Percentiles rank a stretch among this genome's conserved stretches.
phyloP scores from a whole-genome alignment of 2,888 invertebrate genomes.

The Cephus nigrinus region DNA sequence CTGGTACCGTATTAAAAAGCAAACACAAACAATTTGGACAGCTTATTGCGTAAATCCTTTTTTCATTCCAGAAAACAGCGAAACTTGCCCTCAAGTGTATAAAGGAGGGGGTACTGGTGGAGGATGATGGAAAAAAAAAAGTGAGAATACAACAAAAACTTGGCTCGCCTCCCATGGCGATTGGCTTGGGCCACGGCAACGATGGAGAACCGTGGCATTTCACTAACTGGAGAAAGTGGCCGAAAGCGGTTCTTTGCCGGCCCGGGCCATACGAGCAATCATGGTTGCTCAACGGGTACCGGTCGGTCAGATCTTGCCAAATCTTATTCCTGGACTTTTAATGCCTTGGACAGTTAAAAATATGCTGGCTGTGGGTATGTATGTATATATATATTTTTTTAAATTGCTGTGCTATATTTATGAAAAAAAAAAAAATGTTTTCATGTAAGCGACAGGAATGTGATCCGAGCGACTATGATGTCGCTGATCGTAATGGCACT shows the following conservation, averaged over 20 bases:
- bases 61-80: neutral
- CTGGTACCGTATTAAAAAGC: neutral
- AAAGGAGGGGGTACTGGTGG: neutral
- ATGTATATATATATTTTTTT: neutral
- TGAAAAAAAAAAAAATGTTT: neutral
- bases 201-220: conserved; percentile 10
- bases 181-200: neutral
- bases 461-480: neutral
- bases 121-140: neutral
- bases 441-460: neutral
- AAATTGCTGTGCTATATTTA: no score
- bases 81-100: neutral
- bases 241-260: conserved; percentile 14
- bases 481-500: neutral
- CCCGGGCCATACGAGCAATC: conserved; percentile 5
- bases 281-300: conserved; percentile 3
- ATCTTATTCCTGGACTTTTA: neutral
- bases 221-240: conserved; percentile 19
- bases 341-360: neutral
- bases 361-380: neutral
- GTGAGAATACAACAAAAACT: neutral
- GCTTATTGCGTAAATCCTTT: conserved; percentile 1
- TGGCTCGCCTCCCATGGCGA: conserved; percentile 7
- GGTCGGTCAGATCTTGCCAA: conserved; percentile 2
- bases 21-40: neutral